These are phyloP conservation scores for Drosophila athabasca DNA, from an alignment of 1,140 invertebrate genomes.

Conservation along the genomic window DNA sequence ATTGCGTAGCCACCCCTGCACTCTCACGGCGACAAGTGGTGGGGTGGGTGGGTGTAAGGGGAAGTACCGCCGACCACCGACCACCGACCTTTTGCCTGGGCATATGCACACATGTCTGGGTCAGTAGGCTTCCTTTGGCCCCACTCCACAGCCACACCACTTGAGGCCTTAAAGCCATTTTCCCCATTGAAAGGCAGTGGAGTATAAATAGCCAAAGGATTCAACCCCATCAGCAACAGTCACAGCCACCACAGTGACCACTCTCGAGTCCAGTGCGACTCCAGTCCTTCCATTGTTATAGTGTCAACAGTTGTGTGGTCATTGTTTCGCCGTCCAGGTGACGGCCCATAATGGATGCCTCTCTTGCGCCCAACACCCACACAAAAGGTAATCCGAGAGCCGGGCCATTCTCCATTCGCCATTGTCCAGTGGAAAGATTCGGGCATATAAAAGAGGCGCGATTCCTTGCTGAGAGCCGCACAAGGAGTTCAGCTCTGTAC, in stretches of 20 bases:
- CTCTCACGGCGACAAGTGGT: background rate
- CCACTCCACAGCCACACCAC: constrained; percentile 31
- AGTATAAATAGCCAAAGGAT: constrained; percentile 61
- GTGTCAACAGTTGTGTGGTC: constrained; percentile 62
- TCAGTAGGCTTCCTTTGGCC: constrained; percentile 64
- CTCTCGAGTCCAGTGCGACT: constrained; percentile 20
- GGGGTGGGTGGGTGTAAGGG: background rate
- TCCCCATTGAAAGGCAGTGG: constrained; percentile 10
- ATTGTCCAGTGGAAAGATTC: constrained; percentile 37
- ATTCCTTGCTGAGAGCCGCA: constrained; percentile 33
- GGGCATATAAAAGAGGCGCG: constrained; percentile 52
- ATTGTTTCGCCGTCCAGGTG: constrained; percentile 72
- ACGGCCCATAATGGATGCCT: constrained; percentile 67
- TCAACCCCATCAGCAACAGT: constrained; percentile 32
- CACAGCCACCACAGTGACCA: constrained; percentile 12
- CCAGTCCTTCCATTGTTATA: constrained; percentile 56
- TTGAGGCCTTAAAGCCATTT: constrained; percentile 60
- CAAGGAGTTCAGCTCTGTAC: constrained; percentile 51
- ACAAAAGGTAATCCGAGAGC: constrained; percentile 75
- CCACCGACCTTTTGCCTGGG: constrained; percentile 22
- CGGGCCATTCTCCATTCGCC: background rate
- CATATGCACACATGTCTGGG: constrained; percentile 62
- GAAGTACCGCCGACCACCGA: background rate
- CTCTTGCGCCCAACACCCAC: constrained; percentile 20
- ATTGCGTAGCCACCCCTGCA: background rate